phyloP scores from a whole-genome alignment of 2,113 vertebrate species.

The Tursiops truncatus region DNA sequence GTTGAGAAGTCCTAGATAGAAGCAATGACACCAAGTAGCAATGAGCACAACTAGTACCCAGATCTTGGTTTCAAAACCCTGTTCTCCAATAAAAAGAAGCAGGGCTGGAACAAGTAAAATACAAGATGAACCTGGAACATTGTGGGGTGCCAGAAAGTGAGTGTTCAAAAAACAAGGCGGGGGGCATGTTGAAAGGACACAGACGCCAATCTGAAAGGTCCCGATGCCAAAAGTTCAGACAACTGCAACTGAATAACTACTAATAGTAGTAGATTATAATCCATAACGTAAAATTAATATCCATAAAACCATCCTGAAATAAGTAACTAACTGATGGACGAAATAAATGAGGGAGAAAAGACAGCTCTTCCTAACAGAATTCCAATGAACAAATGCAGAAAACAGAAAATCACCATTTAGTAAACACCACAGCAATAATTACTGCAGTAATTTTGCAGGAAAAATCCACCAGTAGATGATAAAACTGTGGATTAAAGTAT shows the following conservation, averaged over 20 bases:
- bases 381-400: not conserved
- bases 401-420: not conserved
- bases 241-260: not conserved
- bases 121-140: not conserved
- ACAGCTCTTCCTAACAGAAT: conserved; percentile 1
- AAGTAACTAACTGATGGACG: not conserved
- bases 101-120: not conserved
- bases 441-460: not conserved
- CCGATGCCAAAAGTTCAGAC: not conserved
- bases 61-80: not conserved
- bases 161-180: not conserved
- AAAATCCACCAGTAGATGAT: not conserved
- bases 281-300: not conserved
- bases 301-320: not conserved
- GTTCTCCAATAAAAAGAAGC: not conserved
- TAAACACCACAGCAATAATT: not conserved
- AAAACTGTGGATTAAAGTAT: not conserved
- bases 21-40: not conserved
- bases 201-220: not conserved
- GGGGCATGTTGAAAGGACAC: not conserved
- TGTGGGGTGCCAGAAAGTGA: not conserved
- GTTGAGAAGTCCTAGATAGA: not conserved
- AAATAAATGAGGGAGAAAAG: not conserved
- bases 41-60: not conserved
- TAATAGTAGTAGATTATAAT: not conserved